Evolutionary conservation across 2,113 vertebrate species (phyloP).

Genomic region (Anser cygnoides): DNA sequence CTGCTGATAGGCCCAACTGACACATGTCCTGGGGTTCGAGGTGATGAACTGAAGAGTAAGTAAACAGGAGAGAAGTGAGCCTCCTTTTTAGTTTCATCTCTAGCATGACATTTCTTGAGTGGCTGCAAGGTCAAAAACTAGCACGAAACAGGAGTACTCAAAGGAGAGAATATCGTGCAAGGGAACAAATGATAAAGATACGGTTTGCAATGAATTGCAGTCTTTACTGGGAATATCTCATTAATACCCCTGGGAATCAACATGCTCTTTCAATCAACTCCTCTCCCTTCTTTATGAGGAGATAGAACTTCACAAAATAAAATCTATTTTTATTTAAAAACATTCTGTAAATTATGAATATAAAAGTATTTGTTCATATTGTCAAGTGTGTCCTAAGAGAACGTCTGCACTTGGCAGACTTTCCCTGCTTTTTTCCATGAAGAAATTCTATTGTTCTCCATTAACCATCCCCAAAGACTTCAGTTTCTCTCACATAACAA

Average conservation of each 20-base stretch:
- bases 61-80: background rate
- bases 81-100: background rate
- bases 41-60: background rate
- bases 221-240: background rate
- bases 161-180: background rate
- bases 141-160: background rate
- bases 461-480: background rate
- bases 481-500: background rate
- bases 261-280: background rate
- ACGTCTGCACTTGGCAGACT: background rate
- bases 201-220: fast-evolving
- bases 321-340: background rate
- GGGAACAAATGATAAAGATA: background rate
- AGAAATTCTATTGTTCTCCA: background rate
- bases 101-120: background rate
- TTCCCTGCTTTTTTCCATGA: background rate
- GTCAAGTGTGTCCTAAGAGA: background rate
- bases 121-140: background rate
- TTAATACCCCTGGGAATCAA: background rate
- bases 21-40: background rate
- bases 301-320: background rate
- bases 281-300: background rate
- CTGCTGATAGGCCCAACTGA: background rate
- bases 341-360: background rate
- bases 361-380: slow-evolving; percentile 9